phyloP scores from a whole-genome alignment of 1,140 invertebrate species.

The Archegozetes longisetosus region DNA sequence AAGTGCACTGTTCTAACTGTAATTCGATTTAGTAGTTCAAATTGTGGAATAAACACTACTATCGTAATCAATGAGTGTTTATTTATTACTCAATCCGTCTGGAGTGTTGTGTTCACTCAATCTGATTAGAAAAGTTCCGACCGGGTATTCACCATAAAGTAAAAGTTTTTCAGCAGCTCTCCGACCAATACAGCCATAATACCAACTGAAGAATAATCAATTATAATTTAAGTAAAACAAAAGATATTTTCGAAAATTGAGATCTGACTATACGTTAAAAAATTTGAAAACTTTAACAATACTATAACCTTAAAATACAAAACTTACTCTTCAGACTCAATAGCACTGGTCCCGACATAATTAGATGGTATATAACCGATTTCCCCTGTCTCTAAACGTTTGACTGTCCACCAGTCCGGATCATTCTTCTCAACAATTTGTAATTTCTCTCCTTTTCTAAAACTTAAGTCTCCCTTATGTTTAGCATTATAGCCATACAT shows the following conservation, averaged over 20 bases:
- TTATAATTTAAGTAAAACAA: no score
- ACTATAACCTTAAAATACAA: no score
- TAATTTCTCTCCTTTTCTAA: conserved; percentile 92
- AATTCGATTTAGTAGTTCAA: no score
- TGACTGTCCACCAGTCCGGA: conserved; percentile 97
- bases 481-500: conserved; percentile 96
- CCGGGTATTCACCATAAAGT: conserved; percentile 69
- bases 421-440: conserved; percentile 96
- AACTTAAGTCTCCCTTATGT: conserved; percentile 94
- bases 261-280: no score
- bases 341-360: conserved; percentile 96
- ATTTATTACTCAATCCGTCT: conserved; percentile 25
- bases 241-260: no score
- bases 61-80: conserved; percentile 35
- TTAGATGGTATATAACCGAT: conserved; percentile 99
- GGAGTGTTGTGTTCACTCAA: conserved; percentile 56
- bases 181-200: conserved; percentile 84
- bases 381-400: conserved; percentile 78
- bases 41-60: no score
- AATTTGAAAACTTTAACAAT: not conserved
- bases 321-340: conserved; percentile 96
- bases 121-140: conserved; percentile 85
- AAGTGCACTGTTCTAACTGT: no score
- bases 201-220: no score
- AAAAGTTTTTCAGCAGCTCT: conserved; percentile 91